A percentile compares a stretch with the other conserved stretches of the same genome.
Evolutionary conservation across 1,140 invertebrate genomes (phyloP).

Genomic region (Colletes latitarsis): DNA sequence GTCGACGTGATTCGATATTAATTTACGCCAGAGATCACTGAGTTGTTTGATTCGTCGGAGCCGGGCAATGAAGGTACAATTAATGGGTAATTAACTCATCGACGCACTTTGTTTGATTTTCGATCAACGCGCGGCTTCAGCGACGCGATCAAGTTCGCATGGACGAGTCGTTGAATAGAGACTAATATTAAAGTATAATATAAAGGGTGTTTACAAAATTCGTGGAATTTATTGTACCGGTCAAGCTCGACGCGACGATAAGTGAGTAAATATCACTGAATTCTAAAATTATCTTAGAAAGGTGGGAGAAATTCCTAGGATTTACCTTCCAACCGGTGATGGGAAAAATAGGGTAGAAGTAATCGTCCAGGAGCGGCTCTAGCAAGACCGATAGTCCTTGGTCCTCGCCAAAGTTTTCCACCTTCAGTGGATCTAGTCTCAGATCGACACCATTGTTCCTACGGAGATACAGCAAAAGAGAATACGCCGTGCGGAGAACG

Average conservation of each 20-base stretch:
- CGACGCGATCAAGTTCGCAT: too few relatives aligned
- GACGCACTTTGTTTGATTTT: not conserved
- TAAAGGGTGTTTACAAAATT: not conserved
- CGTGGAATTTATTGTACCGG: too few relatives aligned
- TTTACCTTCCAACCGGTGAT: slow-evolving; percentile 70
- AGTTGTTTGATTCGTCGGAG: too few relatives aligned
- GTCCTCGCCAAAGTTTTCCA: slow-evolving; percentile 58
- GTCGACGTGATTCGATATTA: not conserved
- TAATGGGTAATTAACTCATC: not conserved
- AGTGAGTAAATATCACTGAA: too few relatives aligned
- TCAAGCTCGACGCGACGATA: too few relatives aligned
- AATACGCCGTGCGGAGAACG: too few relatives aligned
- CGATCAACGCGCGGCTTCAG: not conserved
- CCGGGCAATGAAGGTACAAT: not conserved
- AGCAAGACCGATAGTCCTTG: slow-evolving; percentile 78
- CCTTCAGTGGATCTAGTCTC: not conserved
- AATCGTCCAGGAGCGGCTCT: slow-evolving; percentile 80
- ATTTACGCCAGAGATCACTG: not conserved
- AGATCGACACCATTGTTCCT: not conserved
- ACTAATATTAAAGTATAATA: too few relatives aligned
- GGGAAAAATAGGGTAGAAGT: slow-evolving; percentile 78
- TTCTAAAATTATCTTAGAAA: too few relatives aligned
- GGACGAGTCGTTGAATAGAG: too few relatives aligned
- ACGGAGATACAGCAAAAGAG: not conserved
- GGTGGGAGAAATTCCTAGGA: too few relatives aligned